Percentiles rank a stretch among this genome's conserved stretches.
Conservation (phyloP, 2,888 invertebrate species). For the Oscheius sp. region DNA sequence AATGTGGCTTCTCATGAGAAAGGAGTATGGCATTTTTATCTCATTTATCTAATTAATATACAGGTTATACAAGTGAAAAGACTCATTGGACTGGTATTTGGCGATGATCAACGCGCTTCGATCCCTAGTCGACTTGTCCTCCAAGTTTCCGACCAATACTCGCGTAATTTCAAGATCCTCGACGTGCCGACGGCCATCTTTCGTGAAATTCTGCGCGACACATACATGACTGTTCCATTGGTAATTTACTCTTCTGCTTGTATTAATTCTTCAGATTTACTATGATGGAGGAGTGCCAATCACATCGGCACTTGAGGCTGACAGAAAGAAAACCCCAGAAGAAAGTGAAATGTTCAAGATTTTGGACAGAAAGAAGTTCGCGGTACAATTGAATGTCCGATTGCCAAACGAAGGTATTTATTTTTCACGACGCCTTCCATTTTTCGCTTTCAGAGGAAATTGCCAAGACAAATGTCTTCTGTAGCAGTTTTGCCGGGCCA, state of each 20-base stretch:
- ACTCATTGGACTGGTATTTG: constrained; percentile 42
- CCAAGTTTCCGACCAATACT: constrained; percentile 18
- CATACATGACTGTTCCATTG: constrained; percentile 29
- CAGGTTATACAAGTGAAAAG: constrained; percentile 39
- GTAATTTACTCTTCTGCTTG: constrained; percentile 36
- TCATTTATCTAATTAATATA: background rate
- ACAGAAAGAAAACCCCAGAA: constrained; percentile 34
- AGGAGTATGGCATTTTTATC: background rate
- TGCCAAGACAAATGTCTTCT: constrained; percentile 25
- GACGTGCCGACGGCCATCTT: constrained; percentile 25
- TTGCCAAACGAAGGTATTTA: constrained; percentile 52
- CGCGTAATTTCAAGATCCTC: constrained; percentile 42
- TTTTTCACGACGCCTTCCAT: background rate
- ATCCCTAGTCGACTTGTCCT: constrained; percentile 23
- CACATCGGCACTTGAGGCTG: background rate
- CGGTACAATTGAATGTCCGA: constrained; percentile 47
- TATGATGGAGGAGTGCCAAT: constrained; percentile 50
- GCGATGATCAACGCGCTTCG: constrained; percentile 26
- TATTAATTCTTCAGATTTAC: constrained; percentile 39
- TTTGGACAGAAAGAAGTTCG: constrained; percentile 62
- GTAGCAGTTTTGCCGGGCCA: constrained; percentile 41
- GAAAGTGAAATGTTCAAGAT: constrained; percentile 58
- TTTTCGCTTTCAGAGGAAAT: constrained; percentile 44
- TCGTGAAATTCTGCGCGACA: background rate
- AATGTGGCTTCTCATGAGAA: constrained; percentile 33